Base-by-base conservation (phyloP, 2,888 invertebrate species). In the Acronicta alni region DNA sequence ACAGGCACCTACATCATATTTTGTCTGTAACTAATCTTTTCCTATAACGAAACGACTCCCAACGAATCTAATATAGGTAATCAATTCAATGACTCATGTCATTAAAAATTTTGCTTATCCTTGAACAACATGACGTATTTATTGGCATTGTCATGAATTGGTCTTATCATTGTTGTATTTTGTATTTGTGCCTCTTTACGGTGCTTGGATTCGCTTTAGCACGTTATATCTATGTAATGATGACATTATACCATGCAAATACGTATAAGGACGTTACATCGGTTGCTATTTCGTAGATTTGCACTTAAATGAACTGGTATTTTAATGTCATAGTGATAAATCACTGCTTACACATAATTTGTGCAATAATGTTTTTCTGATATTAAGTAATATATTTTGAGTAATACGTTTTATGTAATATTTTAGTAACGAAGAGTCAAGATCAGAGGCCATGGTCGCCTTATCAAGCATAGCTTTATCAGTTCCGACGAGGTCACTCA, bases 381-480 rank as follows among this genome's bases (percentile, higher is more conserved):
- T 20, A 20, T 20, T 20, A 20, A 20, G 2, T 3, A 2, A 3
- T 20, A 20, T 20, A 20, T 20, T 20, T 3, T 20, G 3, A 3
- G 2, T 2, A 20, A 20, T 20, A 20, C 5, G 5, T 20, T n/a
- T n/a, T n/a, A n/a, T n/a, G n/a, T 4, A 20, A 23, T 23, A 23
- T 23, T 23, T 23, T 7, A 7, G 23, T 49, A 9, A 44, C 8
- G 6, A 9, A 16, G 15, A 45, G 37, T 52, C 35, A 66, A 64
- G 66, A 49, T 58, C 66, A 65, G 5, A 16, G 44, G 44, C 43
- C 20, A 62, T 14, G 41, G 23, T 35, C 42, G 32, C 38, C 2
- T 38, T 63, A 65, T 43, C 51, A 63, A 42, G 32, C 16, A 44
- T 16, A 6, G n/a, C 35, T 16, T 46, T 18, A 14, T 12, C 45